These are phyloP conservation scores for Prosopocoilus inquinatus DNA, from an alignment of 2,888 invertebrate genomes.

Conservation along the genomic window DNA sequence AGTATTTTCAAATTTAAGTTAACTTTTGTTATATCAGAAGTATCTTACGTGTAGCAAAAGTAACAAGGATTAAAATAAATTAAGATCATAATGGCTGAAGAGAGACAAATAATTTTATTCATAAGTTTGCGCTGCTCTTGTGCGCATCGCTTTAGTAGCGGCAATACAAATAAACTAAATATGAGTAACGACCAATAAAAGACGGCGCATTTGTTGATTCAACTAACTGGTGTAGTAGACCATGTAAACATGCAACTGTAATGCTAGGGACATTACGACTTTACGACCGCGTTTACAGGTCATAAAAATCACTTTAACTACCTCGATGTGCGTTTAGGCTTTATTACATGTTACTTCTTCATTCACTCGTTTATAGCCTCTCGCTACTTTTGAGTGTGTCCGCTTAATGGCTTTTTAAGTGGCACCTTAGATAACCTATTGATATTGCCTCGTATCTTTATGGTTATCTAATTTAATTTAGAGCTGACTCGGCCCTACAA, in stretches of 20 bases:
- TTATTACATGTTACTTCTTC: constrained; percentile 50
- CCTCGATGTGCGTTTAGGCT: constrained; percentile 49
- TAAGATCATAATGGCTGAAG: not conserved
- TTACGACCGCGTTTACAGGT: constrained; percentile 53
- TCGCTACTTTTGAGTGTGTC: constrained; percentile 41
- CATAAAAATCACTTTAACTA: constrained; percentile 55
- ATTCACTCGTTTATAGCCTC: constrained; percentile 43
- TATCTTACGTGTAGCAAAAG: too few relatives aligned
- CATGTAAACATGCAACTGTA: constrained; percentile 51
- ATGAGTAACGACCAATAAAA: constrained; percentile 45
- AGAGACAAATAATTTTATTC: constrained; percentile 1
- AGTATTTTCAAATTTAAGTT: too few relatives aligned
- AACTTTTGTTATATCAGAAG: too few relatives aligned
- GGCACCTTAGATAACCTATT: constrained; percentile 24
- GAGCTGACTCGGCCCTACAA: constrained; percentile 7
- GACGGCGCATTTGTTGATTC: constrained; percentile 46
- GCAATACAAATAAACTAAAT: constrained; percentile 37
- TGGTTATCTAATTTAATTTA: constrained; percentile 17
- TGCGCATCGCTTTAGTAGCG: constrained; percentile 6
- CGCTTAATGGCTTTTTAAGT: constrained; percentile 48
- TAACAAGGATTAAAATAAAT: not conserved
- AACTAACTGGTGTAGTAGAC: constrained; percentile 41
- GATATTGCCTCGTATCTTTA: constrained; percentile 15
- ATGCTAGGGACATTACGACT: constrained; percentile 52
- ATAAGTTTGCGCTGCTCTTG: constrained; percentile 11